phyloP scores from a whole-genome alignment of 2,113 vertebrate genomes.

The Prochilodus magdalenae region DNA sequence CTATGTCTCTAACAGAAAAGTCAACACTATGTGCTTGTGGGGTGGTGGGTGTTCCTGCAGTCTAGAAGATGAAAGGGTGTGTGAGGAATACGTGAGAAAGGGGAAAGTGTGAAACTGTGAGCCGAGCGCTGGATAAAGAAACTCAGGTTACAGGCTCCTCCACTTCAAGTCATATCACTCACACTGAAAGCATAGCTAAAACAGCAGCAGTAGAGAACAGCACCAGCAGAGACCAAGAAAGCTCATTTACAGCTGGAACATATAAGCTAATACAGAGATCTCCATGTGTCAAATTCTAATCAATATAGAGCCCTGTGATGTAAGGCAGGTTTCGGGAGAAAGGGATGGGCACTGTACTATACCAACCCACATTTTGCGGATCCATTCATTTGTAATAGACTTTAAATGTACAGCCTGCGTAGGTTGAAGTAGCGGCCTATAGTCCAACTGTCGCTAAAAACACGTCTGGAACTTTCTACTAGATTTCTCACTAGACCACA shows the following conservation, averaged over 20 bases:
- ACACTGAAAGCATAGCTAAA: neutral
- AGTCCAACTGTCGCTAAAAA: too few species aligned
- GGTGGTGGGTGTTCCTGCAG: neutral
- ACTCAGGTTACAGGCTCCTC: constrained; percentile 3
- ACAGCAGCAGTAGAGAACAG: neutral
- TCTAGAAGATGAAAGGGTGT: constrained; percentile 13
- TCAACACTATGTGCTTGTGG: neutral
- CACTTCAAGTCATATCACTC: neutral
- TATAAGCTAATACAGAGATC: neutral
- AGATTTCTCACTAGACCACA: too few species aligned
- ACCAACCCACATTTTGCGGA: too few species aligned
- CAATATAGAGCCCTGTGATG: too few species aligned
- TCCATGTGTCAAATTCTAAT: neutral
- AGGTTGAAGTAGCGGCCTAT: too few species aligned
- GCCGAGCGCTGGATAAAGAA: neutral
- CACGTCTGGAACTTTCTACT: too few species aligned
- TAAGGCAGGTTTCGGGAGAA: too few species aligned
- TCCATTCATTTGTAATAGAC: too few species aligned
- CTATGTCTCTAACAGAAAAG: constrained; percentile 8
- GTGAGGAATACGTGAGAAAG: constrained; percentile 26
- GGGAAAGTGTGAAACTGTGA: constrained; percentile 24
- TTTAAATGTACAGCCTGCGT: too few species aligned
- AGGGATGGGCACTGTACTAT: too few species aligned
- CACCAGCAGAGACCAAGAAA: neutral
- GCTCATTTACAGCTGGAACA: neutral